Evolutionary conservation across 2,888 invertebrate genomes (phyloP).

Genomic region (Drosophila vallismaia): DNA sequence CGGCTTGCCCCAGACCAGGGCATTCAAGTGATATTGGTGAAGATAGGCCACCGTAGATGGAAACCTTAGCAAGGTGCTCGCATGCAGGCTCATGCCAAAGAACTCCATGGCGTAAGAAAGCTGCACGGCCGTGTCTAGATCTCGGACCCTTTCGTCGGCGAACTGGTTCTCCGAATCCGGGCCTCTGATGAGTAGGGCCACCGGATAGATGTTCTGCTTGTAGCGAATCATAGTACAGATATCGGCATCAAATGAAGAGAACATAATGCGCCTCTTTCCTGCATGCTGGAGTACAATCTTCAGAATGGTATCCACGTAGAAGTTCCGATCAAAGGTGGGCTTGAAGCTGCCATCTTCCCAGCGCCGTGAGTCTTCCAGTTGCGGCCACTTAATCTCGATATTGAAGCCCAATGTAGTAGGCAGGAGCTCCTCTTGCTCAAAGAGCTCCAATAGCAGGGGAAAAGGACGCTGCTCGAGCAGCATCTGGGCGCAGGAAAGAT

Average conservation of each 20-base stretch:
- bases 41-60: conserved; percentile 79
- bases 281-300: conserved; percentile 87
- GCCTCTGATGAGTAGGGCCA: conserved; percentile 93
- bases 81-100: conserved; percentile 94
- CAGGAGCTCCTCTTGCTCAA: conserved; percentile 88
- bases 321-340: conserved; percentile 92
- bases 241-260: conserved; percentile 97
- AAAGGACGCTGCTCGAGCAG: conserved; percentile 95
- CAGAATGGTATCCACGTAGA: conserved; percentile 91
- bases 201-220: conserved; percentile 98
- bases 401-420: conserved; percentile 92
- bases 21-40: conserved; percentile 25
- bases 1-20: conserved; percentile 44
- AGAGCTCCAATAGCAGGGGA: conserved; percentile 91
- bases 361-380: conserved; percentile 91
- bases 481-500: conserved; percentile 24
- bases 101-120: conserved; percentile 91
- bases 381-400: conserved; percentile 98
- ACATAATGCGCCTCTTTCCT: conserved; percentile 91
- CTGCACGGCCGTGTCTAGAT: conserved; percentile 90
- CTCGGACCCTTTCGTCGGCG: conserved; percentile 91
- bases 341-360: conserved; percentile 89
- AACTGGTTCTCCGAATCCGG: conserved; percentile 89
- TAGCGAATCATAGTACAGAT: conserved; percentile 95
- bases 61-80: conserved; percentile 92